Conservation (phyloP, 2,888 invertebrate species). For the Gari tellinella region DNA sequence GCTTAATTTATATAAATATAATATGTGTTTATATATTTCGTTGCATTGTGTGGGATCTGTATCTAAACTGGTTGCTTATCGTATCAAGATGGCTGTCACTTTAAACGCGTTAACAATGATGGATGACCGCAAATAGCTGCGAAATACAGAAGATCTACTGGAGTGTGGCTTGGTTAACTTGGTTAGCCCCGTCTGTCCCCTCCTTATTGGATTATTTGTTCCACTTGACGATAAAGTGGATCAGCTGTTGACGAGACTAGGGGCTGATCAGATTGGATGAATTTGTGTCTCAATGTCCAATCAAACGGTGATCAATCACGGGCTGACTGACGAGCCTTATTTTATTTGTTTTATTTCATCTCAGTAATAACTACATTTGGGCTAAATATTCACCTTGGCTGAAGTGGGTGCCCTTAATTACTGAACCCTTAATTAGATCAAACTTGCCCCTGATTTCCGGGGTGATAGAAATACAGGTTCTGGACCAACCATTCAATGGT, state of each 20-base stretch:
- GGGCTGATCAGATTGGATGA: conserved; percentile 59
- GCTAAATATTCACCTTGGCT: conserved; percentile 21
- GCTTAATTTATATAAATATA: no score
- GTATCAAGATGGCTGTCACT: background rate
- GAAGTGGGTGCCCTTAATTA: no score
- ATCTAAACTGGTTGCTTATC: background rate
- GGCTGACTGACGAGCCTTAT: conserved; percentile 56
- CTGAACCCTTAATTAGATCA: no score
- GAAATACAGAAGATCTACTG: conserved; percentile 36
- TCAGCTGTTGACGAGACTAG: conserved; percentile 48
- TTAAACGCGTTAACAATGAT: background rate
- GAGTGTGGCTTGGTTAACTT: conserved; percentile 23
- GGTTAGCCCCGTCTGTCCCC: conserved; percentile 34
- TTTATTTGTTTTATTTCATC: conserved; percentile 60
- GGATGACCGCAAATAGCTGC: conserved; percentile 25
- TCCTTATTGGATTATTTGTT: conserved; percentile 63
- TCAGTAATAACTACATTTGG: conserved; percentile 56
- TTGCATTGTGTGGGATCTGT: no score
- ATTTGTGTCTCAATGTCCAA: conserved; percentile 59
- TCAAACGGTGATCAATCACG: conserved; percentile 68
- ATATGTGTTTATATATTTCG: no score
- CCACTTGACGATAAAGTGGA: conserved; percentile 57
- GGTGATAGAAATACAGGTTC: no score
- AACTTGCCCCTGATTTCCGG: no score
- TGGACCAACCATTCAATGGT: no score